Evolutionary conservation across 2,888 invertebrate genomes (phyloP).

Genomic region (Acrobasis repandana): DNA sequence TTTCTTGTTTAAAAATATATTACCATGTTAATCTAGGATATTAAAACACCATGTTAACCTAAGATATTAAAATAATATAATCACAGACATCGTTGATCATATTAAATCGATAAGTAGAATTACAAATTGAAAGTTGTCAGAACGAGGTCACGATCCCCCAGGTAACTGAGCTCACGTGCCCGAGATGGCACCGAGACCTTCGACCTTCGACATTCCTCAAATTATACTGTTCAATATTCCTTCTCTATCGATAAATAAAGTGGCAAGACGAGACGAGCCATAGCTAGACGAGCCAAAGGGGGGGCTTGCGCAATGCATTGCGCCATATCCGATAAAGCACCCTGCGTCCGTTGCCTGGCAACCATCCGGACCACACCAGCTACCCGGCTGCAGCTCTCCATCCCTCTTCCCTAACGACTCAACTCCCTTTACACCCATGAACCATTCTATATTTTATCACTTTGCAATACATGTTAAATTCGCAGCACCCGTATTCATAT

Average conservation of each 20-base stretch:
- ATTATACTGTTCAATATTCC: not conserved
- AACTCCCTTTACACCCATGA: slow-evolving; percentile 14
- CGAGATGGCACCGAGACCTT: not conserved
- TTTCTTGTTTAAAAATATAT: too few relatives aligned
- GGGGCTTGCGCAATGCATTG: slow-evolving; percentile 12
- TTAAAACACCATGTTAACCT: too few relatives aligned
- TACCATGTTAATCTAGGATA: too few relatives aligned
- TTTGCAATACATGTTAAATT: slow-evolving; percentile 3
- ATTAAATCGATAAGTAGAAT: not conserved
- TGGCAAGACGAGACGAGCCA: not conserved
- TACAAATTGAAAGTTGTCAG: not conserved
- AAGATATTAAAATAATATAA: too few relatives aligned
- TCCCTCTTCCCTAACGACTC: slow-evolving; percentile 22
- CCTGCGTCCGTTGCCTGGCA: slow-evolving; percentile 38
- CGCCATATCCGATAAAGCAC: slow-evolving; percentile 9
- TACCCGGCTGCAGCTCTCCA: slow-evolving; percentile 30
- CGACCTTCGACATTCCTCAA: not conserved
- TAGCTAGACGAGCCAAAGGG: too few relatives aligned
- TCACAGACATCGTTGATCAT: too few relatives aligned
- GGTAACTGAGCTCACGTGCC: slow-evolving; percentile 5
- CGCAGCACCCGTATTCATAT: not conserved
- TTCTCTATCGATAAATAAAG: not conserved
- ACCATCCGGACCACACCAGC: slow-evolving; percentile 36
- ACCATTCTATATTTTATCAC: slow-evolving; percentile 20
- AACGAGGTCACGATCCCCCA: slow-evolving; percentile 10